Evolutionary conservation across 2,888 invertebrate genomes (phyloP).

Genomic region (Hyles lineata): DNA sequence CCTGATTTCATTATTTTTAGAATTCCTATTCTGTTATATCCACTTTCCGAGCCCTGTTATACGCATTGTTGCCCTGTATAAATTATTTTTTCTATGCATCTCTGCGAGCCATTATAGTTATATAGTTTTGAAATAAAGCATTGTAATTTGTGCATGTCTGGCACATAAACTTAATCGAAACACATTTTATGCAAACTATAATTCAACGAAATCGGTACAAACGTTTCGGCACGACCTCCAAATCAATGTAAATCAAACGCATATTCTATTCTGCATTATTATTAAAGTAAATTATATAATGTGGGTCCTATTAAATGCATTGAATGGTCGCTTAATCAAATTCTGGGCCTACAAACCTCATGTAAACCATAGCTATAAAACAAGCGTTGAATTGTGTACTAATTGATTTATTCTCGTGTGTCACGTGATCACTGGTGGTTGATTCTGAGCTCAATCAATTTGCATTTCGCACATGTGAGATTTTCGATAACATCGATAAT

Average conservation of each 20-base stretch:
- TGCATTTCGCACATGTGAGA: background rate
- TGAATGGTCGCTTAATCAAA: slow-evolving; percentile 12
- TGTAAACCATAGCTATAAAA: slow-evolving; percentile 50
- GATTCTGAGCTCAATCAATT: slow-evolving; percentile 34
- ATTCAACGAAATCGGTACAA: slow-evolving; percentile 7
- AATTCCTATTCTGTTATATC: slow-evolving; percentile 14
- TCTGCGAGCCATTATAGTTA: background rate
- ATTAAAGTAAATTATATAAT: slow-evolving; percentile 3
- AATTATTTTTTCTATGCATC: slow-evolving; percentile 3
- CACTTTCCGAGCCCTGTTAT: slow-evolving; percentile 8
- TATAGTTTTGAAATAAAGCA: background rate
- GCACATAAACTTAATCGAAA: background rate
- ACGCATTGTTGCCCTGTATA: slow-evolving; percentile 21
- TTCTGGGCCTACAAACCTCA: slow-evolving; percentile 10
- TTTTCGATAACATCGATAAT: slow-evolving; percentile 1
- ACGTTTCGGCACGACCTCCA: slow-evolving; percentile 17
- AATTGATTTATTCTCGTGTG: slow-evolving; percentile 60
- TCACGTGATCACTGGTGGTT: background rate
- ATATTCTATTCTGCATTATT: slow-evolving; percentile 1
- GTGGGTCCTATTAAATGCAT: background rate
- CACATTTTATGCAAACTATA: background rate
- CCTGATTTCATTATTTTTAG: slow-evolving; percentile 37
- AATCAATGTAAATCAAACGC: slow-evolving; percentile 19
- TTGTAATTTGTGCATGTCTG: background rate
- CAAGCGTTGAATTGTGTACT: slow-evolving; percentile 57